Evolutionary conservation across 1,140 invertebrate species (phyloP).

Genomic region (Brachionus manjavacas): DNA sequence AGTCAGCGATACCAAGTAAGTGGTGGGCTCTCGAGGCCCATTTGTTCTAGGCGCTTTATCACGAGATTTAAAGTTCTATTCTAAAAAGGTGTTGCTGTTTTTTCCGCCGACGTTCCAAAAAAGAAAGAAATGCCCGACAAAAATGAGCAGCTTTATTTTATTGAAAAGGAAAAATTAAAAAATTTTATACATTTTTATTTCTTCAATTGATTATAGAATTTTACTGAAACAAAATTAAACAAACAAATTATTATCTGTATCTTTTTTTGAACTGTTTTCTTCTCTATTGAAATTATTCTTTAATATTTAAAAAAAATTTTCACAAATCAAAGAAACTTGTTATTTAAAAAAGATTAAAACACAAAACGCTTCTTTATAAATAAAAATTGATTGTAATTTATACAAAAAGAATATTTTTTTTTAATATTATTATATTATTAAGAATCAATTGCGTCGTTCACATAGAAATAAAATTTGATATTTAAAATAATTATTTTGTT

Average conservation of each 20-base stretch:
- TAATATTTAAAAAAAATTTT: neutral
- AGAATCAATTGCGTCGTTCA: neutral
- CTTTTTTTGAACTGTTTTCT: constrained; percentile 9
- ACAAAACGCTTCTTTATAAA: neutral
- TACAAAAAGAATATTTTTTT: neutral
- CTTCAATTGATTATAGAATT: constrained; percentile 5
- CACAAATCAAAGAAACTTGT: neutral
- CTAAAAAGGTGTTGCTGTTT: constrained; percentile 37
- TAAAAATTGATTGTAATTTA: constrained; percentile 3
- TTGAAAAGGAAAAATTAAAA: neutral
- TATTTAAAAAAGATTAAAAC: constrained; percentile 8
- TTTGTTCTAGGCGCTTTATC: neutral
- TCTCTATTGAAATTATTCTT: neutral
- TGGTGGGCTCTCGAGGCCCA: neutral
- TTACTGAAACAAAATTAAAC: constrained; percentile 17
- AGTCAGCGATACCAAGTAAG: constrained; percentile 42
- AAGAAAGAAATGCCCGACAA: constrained; percentile 37
- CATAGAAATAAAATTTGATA: neutral
- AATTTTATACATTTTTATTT: constrained; percentile 17
- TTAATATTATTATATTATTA: neutral
- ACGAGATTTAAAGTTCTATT: constrained; percentile 21
- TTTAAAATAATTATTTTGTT: neutral
- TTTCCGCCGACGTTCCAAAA: constrained; percentile 37
- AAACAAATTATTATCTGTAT: constrained; percentile 28
- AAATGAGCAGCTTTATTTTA: neutral